These are phyloP conservation scores for Periophthalmodon schlosseri DNA, from an alignment of 2,113 vertebrate genomes.

Conservation along the genomic window DNA sequence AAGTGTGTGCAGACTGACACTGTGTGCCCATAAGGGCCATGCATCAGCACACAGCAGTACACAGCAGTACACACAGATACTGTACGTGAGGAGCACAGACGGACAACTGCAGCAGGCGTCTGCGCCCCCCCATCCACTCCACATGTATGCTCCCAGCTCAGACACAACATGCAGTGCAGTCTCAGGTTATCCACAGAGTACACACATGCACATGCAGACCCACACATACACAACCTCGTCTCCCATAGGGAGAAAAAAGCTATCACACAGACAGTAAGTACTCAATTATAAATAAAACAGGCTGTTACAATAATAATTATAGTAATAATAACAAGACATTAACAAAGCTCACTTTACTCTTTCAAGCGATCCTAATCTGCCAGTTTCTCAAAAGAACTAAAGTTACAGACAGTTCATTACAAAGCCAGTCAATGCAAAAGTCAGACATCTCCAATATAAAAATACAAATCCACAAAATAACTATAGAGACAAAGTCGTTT, in stretches of 20 bases:
- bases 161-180: constrained; percentile 82
- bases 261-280: constrained; percentile 69
- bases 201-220: constrained; percentile 67
- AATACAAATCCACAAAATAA: constrained; percentile 85
- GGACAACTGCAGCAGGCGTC: constrained; percentile 72
- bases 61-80: constrained; percentile 52
- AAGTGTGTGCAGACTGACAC: constrained; percentile 22
- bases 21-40: constrained; percentile 74
- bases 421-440: constrained; percentile 80
- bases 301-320: constrained; percentile 68
- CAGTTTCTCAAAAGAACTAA: constrained; percentile 54
- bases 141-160: constrained; percentile 27
- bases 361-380: constrained; percentile 50
- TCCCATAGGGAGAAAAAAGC: constrained; percentile 83
- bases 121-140: constrained; percentile 26
- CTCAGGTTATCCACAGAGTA: constrained; percentile 47
- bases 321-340: constrained; percentile 64
- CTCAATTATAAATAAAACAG: constrained; percentile 71
- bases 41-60: constrained; percentile 78
- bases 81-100: constrained; percentile 75
- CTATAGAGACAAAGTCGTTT: constrained; percentile 76
- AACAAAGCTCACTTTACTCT: constrained; percentile 65
- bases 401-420: constrained; percentile 71
- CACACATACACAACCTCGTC: constrained; percentile 65
- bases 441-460: constrained; percentile 81